Evolutionary conservation across 2,797 vertebrate species (phyloP).

Genomic region (Pteronotus mesoamericanus): DNA sequence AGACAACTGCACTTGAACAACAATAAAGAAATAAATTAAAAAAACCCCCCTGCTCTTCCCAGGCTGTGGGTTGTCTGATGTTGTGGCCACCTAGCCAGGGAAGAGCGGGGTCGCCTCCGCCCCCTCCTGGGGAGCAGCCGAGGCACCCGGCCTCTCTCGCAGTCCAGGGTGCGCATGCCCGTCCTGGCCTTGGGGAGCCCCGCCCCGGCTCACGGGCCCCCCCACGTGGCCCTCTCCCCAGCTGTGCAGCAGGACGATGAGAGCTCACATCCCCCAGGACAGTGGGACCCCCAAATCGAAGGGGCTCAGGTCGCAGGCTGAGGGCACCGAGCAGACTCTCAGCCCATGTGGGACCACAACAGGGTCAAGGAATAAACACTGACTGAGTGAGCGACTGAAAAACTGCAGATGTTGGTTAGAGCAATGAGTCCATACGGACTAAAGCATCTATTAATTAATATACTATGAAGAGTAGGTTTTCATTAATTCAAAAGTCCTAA

Average conservation of each 20-base stretch:
- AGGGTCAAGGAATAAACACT: neutral
- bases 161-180: no score
- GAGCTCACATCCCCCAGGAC: neutral
- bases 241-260: neutral
- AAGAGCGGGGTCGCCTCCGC: neutral
- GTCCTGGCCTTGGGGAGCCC: neutral
- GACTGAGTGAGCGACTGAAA: neutral
- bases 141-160: neutral
- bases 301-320: neutral
- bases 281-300: neutral
- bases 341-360: neutral
- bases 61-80: neutral
- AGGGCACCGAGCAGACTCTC: neutral
- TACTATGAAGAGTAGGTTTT: neutral
- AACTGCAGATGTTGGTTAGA: neutral
- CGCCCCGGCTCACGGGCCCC: neutral
- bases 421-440: neutral
- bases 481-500: neutral
- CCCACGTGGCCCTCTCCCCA: neutral
- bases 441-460: neutral
- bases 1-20: no score
- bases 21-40: no score
- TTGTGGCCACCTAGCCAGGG: neutral
- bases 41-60: neutral
- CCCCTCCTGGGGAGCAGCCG: neutral